Percentiles rank a stretch among this genome's conserved stretches.
Evolutionary conservation across 2,888 invertebrate species (phyloP).

Genomic region (Pseudanteris insignis): DNA sequence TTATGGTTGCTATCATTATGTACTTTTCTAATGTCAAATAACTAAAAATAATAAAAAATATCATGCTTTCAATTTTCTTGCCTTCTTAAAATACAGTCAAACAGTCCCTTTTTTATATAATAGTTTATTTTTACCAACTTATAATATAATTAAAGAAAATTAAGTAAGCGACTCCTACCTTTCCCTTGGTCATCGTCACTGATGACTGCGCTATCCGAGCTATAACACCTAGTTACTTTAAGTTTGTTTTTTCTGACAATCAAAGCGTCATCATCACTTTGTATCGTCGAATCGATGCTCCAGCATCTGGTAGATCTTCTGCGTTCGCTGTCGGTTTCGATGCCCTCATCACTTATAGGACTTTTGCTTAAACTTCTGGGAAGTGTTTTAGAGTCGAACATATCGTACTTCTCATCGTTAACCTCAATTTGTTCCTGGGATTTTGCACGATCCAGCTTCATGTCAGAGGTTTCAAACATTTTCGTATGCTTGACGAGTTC

Average conservation of each 20-base stretch:
- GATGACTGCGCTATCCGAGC: slow-evolving; percentile 69
- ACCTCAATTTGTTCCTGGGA: slow-evolving; percentile 28
- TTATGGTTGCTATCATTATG: no score
- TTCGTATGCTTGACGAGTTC: neutral
- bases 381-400: slow-evolving; percentile 54
- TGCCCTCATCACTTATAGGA: slow-evolving; percentile 61
- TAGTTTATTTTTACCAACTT: no score
- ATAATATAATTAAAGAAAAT: no score
- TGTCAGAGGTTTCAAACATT: slow-evolving; percentile 11
- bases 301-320: slow-evolving; percentile 61
- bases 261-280: slow-evolving; percentile 67
- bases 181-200: slow-evolving; percentile 68
- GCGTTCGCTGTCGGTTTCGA: slow-evolving; percentile 57
- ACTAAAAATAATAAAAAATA: no score
- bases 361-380: slow-evolving; percentile 55
- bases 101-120: no score
- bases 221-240: slow-evolving; percentile 66
- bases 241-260: slow-evolving; percentile 50
- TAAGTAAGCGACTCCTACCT: no score
- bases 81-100: no score
- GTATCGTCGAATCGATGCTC: slow-evolving; percentile 69
- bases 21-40: no score
- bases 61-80: no score
- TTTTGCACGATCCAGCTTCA: slow-evolving; percentile 21
- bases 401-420: slow-evolving; percentile 56